Conservation (phyloP, 2,888 invertebrate species). For the Drosophila conformis region DNA sequence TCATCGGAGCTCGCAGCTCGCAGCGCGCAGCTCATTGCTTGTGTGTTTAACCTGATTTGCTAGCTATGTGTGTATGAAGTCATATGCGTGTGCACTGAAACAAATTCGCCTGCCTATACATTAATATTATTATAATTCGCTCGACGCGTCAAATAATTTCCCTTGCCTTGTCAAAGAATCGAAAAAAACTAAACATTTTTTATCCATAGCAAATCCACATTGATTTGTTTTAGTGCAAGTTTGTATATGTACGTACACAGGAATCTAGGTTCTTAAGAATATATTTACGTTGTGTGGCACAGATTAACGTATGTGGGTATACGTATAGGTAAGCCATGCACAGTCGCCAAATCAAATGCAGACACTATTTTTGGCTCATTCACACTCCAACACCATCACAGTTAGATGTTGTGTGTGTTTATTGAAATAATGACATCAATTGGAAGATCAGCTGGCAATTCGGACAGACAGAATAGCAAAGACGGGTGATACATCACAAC, state of each 20-base stretch:
- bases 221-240: conserved; percentile 22
- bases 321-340: conserved; percentile 1
- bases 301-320: background rate
- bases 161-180: background rate
- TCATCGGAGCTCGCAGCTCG: conserved; percentile 25
- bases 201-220: background rate
- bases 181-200: background rate
- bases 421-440: conserved; percentile 55
- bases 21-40: conserved; percentile 34
- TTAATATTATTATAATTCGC: background rate
- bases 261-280: background rate
- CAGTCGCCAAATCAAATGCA: conserved; percentile 26
- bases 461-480: conserved; percentile 26
- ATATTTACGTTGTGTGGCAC: background rate
- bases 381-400: conserved; percentile 5
- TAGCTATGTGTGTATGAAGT: conserved; percentile 28
- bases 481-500: background rate
- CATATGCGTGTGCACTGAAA: conserved; percentile 44
- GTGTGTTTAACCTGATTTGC: conserved; percentile 75
- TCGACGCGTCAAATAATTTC: background rate
- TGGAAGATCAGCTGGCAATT: conserved; percentile 36
- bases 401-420: conserved; percentile 35
- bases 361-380: conserved; percentile 16
- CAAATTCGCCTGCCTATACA: background rate
- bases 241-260: background rate